Conservation (phyloP, 2,888 invertebrate genomes). For the Torymus aiolomorphi region DNA sequence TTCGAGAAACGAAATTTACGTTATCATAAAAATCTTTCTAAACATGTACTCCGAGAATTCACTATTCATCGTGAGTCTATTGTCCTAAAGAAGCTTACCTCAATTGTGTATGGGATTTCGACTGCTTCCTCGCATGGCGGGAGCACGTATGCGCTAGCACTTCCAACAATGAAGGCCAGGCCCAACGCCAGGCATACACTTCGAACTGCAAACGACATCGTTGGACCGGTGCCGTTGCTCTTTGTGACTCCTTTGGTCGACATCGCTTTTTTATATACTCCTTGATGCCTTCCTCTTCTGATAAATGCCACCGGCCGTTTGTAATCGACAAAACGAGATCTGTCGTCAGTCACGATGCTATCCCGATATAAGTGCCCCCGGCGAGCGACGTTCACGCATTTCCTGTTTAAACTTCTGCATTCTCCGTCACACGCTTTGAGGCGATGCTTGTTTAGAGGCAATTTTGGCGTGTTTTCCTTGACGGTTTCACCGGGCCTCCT, state of each 20-base stretch:
- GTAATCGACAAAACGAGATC: slow-evolving; percentile 37
- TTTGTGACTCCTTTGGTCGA: not conserved
- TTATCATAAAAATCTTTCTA: too few species aligned
- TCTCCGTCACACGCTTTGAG: slow-evolving; percentile 31
- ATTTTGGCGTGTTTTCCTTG: slow-evolving; percentile 49
- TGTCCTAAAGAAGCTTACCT: slow-evolving; percentile 16
- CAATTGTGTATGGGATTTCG: slow-evolving; percentile 46
- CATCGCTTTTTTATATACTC: slow-evolving; percentile 42
- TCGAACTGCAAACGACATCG: slow-evolving; percentile 47
- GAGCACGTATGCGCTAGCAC: slow-evolving; percentile 16
- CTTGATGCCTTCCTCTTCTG: slow-evolving; percentile 50
- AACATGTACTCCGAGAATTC: too few species aligned
- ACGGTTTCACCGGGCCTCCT: not conserved
- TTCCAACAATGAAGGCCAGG: slow-evolving; percentile 27
- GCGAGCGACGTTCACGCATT: slow-evolving; percentile 24
- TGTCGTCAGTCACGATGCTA: slow-evolving; percentile 31
- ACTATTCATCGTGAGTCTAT: too few species aligned
- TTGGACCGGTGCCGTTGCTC: slow-evolving; percentile 39
- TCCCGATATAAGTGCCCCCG: not conserved
- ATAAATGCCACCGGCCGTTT: slow-evolving; percentile 22
- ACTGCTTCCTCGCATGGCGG: slow-evolving; percentile 42
- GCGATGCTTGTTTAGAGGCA: slow-evolving; percentile 57
- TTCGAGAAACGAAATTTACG: too few species aligned
- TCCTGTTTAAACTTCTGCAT: slow-evolving; percentile 50
- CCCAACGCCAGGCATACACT: slow-evolving; percentile 40